phyloP scores from a whole-genome alignment of 2,797 vertebrate genomes.

The Coregonus suidteri region DNA sequence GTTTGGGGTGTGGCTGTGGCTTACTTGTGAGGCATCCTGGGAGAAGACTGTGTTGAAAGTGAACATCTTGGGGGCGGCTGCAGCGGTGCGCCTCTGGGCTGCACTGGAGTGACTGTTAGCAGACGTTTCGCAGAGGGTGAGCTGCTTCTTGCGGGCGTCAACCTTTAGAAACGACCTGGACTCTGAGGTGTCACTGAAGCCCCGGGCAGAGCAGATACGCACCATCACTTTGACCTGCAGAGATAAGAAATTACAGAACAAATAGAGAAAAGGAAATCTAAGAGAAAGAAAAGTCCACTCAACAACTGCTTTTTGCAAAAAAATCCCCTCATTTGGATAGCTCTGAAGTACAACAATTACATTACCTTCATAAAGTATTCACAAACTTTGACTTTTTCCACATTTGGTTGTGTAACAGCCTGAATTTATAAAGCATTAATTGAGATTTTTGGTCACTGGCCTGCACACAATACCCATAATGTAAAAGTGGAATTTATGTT shows the following conservation, averaged over 20 bases:
- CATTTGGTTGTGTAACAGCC: no score
- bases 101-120: slow-evolving; percentile 57
- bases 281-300: no score
- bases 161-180: slow-evolving; percentile 88
- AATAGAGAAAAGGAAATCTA: no score
- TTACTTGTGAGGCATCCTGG: slow-evolving; percentile 90
- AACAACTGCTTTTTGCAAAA: no score
- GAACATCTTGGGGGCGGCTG: slow-evolving; percentile 87
- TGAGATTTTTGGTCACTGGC: no score
- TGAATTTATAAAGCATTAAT: no score
- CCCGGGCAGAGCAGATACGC: slow-evolving; percentile 84
- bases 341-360: no score
- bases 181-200: slow-evolving; percentile 78
- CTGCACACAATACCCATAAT: no score
- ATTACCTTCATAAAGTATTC: no score
- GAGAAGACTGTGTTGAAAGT: slow-evolving; percentile 88
- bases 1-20: background rate
- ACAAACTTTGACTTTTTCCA: no score
- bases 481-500: no score
- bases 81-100: slow-evolving; percentile 71
- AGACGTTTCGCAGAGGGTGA: slow-evolving; percentile 82
- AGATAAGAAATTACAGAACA: background rate
- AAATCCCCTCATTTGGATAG: no score
- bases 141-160: slow-evolving; percentile 88
- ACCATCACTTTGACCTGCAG: slow-evolving; percentile 90